Conservation (phyloP, 1,140 invertebrate species). For the Camponotus pennsylvanicus region DNA sequence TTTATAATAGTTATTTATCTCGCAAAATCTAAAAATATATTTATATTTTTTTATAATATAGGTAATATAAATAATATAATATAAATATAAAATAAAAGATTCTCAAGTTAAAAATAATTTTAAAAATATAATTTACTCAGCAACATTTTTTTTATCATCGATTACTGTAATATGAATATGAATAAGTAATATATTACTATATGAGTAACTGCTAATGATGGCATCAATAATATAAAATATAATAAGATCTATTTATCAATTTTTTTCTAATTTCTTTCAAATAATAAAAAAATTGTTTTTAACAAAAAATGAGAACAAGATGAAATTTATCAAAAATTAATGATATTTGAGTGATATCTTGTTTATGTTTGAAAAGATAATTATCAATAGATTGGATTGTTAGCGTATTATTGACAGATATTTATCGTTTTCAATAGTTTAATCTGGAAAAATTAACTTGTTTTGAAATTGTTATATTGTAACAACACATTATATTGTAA, state of each 20-base stretch:
- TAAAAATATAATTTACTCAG: too few relatives aligned
- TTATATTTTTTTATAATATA: background rate
- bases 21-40: background rate
- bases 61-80: constrained; percentile 2
- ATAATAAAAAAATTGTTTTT: background rate
- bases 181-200: too few relatives aligned
- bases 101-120: too few relatives aligned
- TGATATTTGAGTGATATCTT: constrained; percentile 19
- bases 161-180: background rate
- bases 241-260: background rate
- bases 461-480: background rate
- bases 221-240: background rate
- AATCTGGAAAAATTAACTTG: constrained; percentile 16
- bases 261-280: background rate
- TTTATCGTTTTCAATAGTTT: background rate
- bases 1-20: background rate
- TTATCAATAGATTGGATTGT: constrained; percentile 20
- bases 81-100: background rate
- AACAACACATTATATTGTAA: constrained; percentile 1
- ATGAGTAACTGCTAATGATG: background rate
- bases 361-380: background rate
- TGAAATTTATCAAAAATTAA: constrained; percentile 6
- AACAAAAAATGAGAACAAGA: constrained; percentile 9
- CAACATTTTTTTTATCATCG: too few relatives aligned
- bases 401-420: constrained; percentile 3